These are phyloP conservation scores for Anolis apletophallus DNA, from an alignment of 2,797 vertebrate species.

Conservation along the genomic window DNA sequence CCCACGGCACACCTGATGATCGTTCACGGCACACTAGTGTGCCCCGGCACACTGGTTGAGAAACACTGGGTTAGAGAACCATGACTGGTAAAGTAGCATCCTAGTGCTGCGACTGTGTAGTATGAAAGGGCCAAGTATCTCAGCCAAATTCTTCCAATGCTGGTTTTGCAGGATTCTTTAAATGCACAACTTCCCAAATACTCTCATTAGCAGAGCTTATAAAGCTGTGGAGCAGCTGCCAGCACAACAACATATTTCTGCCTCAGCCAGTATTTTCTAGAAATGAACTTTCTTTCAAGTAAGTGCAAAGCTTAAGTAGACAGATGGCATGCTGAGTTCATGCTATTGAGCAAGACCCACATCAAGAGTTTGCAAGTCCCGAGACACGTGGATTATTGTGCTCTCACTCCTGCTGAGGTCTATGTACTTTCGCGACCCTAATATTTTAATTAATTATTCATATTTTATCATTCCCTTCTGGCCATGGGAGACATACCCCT, in stretches of 20 bases:
- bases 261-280: not conserved
- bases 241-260: constrained; percentile 1
- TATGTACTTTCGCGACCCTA: not conserved
- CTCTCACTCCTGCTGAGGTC: not conserved
- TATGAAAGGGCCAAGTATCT: too few relatives aligned
- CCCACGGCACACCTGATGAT: too few relatives aligned
- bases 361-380: constrained; percentile 10
- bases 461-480: not conserved
- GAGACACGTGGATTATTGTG: not conserved
- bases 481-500: not conserved
- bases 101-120: too few relatives aligned
- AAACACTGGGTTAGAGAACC: too few relatives aligned
- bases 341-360: constrained; percentile 14
- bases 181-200: not conserved
- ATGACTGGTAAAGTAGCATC: too few relatives aligned
- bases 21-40: too few relatives aligned
- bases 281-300: not conserved
- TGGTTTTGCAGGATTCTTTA: not conserved
- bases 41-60: too few relatives aligned
- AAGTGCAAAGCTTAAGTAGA: not conserved
- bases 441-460: not conserved
- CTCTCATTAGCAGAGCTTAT: not conserved
- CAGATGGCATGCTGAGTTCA: constrained; percentile 8
- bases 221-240: constrained; percentile 17
- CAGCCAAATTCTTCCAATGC: too few relatives aligned